These are phyloP conservation scores for Trematomus loennbergii DNA, from an alignment of 2,113 vertebrate genomes.

Conservation along the genomic window DNA sequence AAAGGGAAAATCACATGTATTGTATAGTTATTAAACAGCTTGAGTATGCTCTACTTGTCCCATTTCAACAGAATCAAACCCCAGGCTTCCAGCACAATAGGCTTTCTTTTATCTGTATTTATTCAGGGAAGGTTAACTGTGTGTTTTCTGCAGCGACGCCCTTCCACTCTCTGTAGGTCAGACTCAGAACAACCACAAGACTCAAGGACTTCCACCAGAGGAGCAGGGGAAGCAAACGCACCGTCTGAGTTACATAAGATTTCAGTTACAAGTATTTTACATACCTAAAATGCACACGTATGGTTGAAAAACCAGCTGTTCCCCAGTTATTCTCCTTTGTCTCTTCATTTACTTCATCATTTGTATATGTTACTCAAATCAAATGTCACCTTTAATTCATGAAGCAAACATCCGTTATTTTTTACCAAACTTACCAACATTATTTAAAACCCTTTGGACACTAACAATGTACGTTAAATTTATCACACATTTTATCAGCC, in stretches of 20 bases:
- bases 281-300: too few species aligned
- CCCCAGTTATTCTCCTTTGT: too few species aligned
- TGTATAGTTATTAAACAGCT: neutral
- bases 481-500: too few species aligned
- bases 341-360: too few species aligned
- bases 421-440: too few species aligned
- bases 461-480: too few species aligned
- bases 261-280: too few species aligned
- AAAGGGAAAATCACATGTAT: neutral
- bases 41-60: neutral
- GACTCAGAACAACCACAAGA: constrained; percentile 32
- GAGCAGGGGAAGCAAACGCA: constrained; percentile 15
- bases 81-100: constrained; percentile 20
- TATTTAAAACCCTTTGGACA: too few species aligned
- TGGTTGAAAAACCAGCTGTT: too few species aligned
- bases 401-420: too few species aligned
- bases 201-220: constrained; percentile 29
- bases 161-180: constrained; percentile 21
- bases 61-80: neutral
- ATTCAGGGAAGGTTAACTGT: constrained; percentile 52
- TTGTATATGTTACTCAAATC: too few species aligned
- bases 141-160: constrained; percentile 19
- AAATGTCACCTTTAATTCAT: too few species aligned
- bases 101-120: constrained; percentile 60
- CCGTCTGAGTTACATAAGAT: neutral